Conservation (phyloP, 1,140 invertebrate species). For the Bombus fervidus region DNA sequence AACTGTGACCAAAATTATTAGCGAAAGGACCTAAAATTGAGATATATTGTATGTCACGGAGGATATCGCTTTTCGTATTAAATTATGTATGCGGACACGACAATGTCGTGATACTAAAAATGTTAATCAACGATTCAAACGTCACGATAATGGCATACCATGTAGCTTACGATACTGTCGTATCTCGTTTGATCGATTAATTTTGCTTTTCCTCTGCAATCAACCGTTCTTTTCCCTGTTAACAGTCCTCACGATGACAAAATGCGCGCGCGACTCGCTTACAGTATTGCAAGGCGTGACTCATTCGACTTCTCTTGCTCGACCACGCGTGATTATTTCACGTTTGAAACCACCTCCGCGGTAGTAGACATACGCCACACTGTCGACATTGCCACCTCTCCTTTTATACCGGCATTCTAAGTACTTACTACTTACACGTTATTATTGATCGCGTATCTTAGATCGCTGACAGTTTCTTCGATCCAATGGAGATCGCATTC, state of each 20-base stretch:
- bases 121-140: slow-evolving; percentile 49
- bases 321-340: slow-evolving; percentile 62
- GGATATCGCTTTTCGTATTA: not conserved
- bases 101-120: not conserved
- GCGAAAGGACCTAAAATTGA: not conserved
- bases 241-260: slow-evolving; percentile 37
- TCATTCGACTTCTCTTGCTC: slow-evolving; percentile 67
- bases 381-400: slow-evolving; percentile 64
- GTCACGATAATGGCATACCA: slow-evolving; percentile 52
- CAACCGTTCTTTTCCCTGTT: slow-evolving; percentile 20
- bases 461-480: no score
- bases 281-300: slow-evolving; percentile 60
- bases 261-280: slow-evolving; percentile 39
- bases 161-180: slow-evolving; percentile 10
- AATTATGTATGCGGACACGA: not conserved
- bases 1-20: no score
- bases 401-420: not conserved
- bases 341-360: slow-evolving; percentile 67
- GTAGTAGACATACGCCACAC: slow-evolving; percentile 44
- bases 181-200: slow-evolving; percentile 18
- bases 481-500: no score
- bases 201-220: slow-evolving; percentile 18
- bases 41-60: not conserved
- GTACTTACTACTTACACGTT: not conserved
- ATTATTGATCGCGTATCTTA: no score